Percentiles rank a stretch among this genome's conserved stretches.
Evolutionary conservation across 2,888 invertebrate genomes (phyloP).

Genomic region (Caenorhabditis sp.): DNA sequence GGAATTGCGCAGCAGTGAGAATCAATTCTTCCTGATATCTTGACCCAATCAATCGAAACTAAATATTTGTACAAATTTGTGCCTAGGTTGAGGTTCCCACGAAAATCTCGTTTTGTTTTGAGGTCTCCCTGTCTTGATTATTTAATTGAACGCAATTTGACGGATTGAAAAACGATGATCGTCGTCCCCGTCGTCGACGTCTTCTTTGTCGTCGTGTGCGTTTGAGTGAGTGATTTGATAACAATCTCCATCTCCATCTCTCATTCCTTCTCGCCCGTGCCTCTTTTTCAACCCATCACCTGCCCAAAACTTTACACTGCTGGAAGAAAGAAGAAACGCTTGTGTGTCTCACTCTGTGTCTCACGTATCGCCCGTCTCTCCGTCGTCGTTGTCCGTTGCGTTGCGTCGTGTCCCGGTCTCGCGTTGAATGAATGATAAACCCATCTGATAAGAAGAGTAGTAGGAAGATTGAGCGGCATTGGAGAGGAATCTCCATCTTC

Average conservation of each 20-base stretch:
- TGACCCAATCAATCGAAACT: not conserved
- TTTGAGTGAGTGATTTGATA: slow-evolving; percentile 43
- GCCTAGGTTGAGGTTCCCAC: not conserved
- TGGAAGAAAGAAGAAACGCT: slow-evolving; percentile 1
- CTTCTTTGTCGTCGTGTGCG: slow-evolving; percentile 3
- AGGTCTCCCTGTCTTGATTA: not conserved
- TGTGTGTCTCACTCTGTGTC: not conserved
- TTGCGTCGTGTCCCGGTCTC: not conserved
- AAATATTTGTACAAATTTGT: not conserved
- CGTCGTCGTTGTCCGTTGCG: too few relatives aligned
- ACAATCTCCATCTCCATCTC: slow-evolving; percentile 31
- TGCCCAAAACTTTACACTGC: slow-evolving; percentile 52
- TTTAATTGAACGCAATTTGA: slow-evolving; percentile 21
- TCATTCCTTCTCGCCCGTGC: slow-evolving; percentile 4
- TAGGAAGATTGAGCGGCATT: not conserved
- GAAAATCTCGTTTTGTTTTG: not conserved
- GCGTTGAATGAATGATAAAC: slow-evolving; percentile 28
- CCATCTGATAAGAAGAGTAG: slow-evolving; percentile 39
- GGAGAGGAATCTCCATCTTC: slow-evolving; percentile 18
- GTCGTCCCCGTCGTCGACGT: too few relatives aligned
- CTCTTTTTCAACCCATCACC: slow-evolving; percentile 12
- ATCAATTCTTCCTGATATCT: too few relatives aligned
- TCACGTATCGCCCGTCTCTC: slow-evolving; percentile 18
- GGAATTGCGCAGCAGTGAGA: not conserved
- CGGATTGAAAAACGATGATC: not conserved